Base-by-base conservation (phyloP, 2,113 vertebrate genomes). In the Oxyura jamaicensis region DNA sequence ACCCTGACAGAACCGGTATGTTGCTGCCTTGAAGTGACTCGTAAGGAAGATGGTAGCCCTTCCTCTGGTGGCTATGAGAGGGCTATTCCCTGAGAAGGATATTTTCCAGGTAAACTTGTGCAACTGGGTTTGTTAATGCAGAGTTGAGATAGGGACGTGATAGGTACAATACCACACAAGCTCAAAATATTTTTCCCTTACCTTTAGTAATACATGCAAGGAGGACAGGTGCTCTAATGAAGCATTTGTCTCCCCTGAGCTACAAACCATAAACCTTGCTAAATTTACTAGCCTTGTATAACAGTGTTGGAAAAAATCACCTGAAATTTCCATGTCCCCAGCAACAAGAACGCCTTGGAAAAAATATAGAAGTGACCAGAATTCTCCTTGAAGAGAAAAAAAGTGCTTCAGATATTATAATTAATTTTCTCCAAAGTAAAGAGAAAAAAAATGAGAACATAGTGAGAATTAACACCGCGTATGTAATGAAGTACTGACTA, bases 331-430 rank as follows among this genome's bases (percentile, higher is more conserved):
- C 77, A 17, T 67, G 72, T 39, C 20, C 42, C 7, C 65, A 91
- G 65, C 71, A 94, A 90, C 28, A 94, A 88, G 52, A 83, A 94
- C 81, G 67, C 20, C 23, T 71, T 90, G 16, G 71, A 82, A 90
- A 81, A 90, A 33, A 77, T 8, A 83, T 7, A 74, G 26, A 96
- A 81, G 26, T 74, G 42, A 71, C 41, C 73, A 88, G 78, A 95
- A 74, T 86, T 77, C 20, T 76, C 55, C 68, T 88, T 90, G 67
- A 94, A 91, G 78, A 91, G 75, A 94, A 78, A 13, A 13, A 67
- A 66, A 31, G 13, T 62, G 28, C 50, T 92, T 83, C 78, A 87
- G 58, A 94, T 59, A 29, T 39, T 59, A 74, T 33, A 83, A 91
- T 67, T 11, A 53, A 73, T 53, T 58, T 65, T 90, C 65, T 90